phyloP scores from a whole-genome alignment of 2,797 vertebrate species.

The Artibeus jamaicensis region DNA sequence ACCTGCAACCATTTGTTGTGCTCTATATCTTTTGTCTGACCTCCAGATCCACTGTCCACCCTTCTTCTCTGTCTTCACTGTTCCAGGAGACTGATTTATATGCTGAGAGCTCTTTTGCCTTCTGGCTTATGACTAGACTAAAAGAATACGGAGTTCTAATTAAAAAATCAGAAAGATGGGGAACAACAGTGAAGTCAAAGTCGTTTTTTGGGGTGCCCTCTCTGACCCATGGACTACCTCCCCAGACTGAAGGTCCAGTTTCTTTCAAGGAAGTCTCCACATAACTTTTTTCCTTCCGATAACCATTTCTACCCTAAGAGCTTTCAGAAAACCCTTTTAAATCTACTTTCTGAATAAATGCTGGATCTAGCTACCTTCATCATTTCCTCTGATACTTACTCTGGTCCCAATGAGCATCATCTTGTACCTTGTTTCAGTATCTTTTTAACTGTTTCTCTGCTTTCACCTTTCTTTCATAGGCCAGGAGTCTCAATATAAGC shows the following conservation, averaged over 20 bases:
- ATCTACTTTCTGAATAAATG: background rate
- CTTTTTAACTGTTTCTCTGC: background rate
- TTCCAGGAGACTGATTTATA: background rate
- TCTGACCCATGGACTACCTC: background rate
- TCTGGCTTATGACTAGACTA: background rate
- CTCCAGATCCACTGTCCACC: background rate
- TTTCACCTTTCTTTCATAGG: background rate
- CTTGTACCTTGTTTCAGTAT: background rate
- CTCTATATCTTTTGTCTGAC: background rate
- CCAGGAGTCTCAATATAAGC: background rate
- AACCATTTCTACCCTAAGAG: background rate
- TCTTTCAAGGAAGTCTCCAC: background rate
- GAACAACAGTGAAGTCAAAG: background rate
- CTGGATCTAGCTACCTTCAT: background rate
- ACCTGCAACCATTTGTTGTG: background rate
- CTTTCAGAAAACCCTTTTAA: background rate
- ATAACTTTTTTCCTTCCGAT: background rate
- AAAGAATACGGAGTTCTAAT: background rate
- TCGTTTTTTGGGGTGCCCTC: background rate
- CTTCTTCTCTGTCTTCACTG: background rate
- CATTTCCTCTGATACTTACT: background rate
- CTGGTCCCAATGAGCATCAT: background rate
- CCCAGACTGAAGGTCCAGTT: background rate
- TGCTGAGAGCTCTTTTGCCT: background rate
- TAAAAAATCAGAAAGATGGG: background rate